Evolutionary conservation across 2,888 invertebrate genomes (phyloP), one percentile per base, ranked within the genome.

Genomic region (Andrena bucephala): DNA sequence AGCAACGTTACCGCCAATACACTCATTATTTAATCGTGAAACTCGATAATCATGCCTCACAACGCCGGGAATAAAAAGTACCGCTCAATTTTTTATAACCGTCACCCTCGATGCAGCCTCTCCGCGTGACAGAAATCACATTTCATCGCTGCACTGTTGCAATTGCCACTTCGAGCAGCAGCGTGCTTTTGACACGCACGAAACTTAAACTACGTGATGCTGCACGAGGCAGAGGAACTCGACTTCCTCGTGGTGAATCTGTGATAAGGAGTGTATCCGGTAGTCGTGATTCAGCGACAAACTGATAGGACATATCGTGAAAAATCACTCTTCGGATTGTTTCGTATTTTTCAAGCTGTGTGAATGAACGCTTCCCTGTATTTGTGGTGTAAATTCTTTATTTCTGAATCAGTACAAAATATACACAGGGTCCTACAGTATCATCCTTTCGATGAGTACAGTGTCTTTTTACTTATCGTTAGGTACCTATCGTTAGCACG

Each of bases 261-360:
- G 68, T 71, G 89, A 89, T 89, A 89, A 89, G 69, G 36, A 63
- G 2, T 29, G n/a, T 81, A 83, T 85, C 86, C 81, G 74, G 20
- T 50, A 48, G 50, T 63, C 33, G 42, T 42, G 42, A 42, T 16
- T 42, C 42, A 42, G 42, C 42, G 42, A 42, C 42, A 42, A 42
- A 70, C 24, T 16, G 68, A 60, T 24, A 70, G 33, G 63, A 8
- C 5, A 54, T 50, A 16, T 8, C 8, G 2, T 1, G 54, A 29
- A 29, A 24, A 66, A 36, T 48, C 48, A 13, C 10, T 36, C n/a
- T 3, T 3, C 29, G 27, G 29, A 65, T 1, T 16, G 36, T 8
- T 27, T 10, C 13, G 10, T 24, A 68, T 13, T 31, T 33, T 6
- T 57, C 10, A 6, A 2, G 2, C 3, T 16, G 2, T 29, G 13